Percentiles rank a stretch among this genome's conserved stretches.
These are phyloP conservation scores for Potamilus streckersoni DNA, from an alignment of 1,140 invertebrate genomes.

Conservation along the genomic window DNA sequence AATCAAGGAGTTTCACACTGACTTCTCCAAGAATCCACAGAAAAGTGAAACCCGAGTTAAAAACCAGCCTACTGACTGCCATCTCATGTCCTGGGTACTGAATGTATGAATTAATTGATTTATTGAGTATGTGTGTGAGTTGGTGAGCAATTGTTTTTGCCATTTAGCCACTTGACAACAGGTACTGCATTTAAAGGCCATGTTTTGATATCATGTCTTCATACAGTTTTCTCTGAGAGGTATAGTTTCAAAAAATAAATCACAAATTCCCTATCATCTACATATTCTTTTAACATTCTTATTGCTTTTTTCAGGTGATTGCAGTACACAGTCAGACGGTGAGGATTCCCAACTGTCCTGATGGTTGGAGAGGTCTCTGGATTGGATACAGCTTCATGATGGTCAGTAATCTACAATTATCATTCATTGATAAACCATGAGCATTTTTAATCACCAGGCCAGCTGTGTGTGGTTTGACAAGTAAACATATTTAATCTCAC, in stretches of 20 bases:
- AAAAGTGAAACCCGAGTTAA: no score
- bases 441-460: not conserved
- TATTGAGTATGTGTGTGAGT: no score
- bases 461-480: not conserved
- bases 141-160: no score
- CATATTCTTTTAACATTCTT: conserved; percentile 29
- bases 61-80: no score
- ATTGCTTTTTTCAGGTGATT: conserved; percentile 91
- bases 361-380: conserved; percentile 92
- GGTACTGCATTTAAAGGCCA: no score
- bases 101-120: no score
- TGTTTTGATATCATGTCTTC: no score
- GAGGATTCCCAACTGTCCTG: conserved; percentile 89
- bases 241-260: not conserved
- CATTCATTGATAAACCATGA: not conserved
- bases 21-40: no score
- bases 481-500: not conserved
- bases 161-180: no score
- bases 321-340: conserved; percentile 96
- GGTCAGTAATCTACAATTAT: conserved; percentile 75
- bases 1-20: no score
- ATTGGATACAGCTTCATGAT: conserved; percentile 98
- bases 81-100: no score
- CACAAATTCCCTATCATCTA: not conserved
- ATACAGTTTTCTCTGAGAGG: not conserved